Conservation (phyloP, 2,797 vertebrate genomes). For the Schizothorax lantsangensis region DNA sequence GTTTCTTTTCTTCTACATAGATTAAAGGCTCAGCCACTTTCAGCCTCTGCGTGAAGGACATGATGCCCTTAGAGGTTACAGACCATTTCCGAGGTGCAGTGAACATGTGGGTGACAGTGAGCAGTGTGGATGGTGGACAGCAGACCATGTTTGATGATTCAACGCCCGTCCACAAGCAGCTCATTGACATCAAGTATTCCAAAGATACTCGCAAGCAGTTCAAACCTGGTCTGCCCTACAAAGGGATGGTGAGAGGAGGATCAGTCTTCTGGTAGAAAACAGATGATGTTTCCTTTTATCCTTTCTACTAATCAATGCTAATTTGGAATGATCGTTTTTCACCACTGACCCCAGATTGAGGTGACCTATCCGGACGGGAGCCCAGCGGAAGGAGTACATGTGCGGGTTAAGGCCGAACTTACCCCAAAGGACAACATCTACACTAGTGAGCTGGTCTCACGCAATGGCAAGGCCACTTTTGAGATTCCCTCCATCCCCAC, state of each 20-base stretch:
- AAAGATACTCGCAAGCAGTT: slow-evolving; percentile 94
- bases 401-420: slow-evolving; percentile 90
- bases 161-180: slow-evolving; percentile 90
- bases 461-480: slow-evolving; percentile 84
- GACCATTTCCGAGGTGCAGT: slow-evolving; percentile 92
- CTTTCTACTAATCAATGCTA: not conserved
- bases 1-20: slow-evolving; percentile 68
- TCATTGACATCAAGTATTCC: slow-evolving; percentile 92
- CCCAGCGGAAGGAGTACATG: slow-evolving; percentile 86
- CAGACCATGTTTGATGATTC: slow-evolving; percentile 92
- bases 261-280: slow-evolving; percentile 12
- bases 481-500: slow-evolving; percentile 94
- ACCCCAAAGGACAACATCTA: slow-evolving; percentile 91
- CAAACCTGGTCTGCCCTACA: slow-evolving; percentile 92
- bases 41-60: slow-evolving; percentile 87
- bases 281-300: not conserved
- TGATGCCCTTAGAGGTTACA: slow-evolving; percentile 90
- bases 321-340: slow-evolving; percentile 30
- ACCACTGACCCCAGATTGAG: slow-evolving; percentile 81
- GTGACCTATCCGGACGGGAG: slow-evolving; percentile 92
- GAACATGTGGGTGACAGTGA: slow-evolving; percentile 89
- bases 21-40: slow-evolving; percentile 87
- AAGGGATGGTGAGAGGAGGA: slow-evolving; percentile 85
- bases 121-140: slow-evolving; percentile 83
- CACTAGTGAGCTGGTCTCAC: slow-evolving; percentile 86